phyloP scores from a whole-genome alignment of 2,888 invertebrate genomes.

The Galeopsomyia nigrocyanea region DNA sequence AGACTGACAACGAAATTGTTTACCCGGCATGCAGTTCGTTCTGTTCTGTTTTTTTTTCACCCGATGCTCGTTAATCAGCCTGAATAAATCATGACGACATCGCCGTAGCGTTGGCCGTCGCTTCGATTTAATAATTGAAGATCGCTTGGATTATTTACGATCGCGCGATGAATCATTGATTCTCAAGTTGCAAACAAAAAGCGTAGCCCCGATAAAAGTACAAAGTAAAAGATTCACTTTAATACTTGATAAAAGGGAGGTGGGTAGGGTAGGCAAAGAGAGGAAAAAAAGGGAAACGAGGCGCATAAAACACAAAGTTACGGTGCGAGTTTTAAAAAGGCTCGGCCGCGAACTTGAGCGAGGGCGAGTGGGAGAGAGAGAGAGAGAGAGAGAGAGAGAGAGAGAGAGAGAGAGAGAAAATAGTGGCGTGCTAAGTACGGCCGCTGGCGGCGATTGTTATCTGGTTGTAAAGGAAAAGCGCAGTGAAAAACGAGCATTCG shows the following conservation, averaged over 20 bases:
- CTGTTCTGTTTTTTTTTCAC: too few species aligned
- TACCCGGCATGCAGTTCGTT: too few species aligned
- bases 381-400: background rate
- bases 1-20: too few species aligned
- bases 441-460: slow-evolving; percentile 30
- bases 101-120: too few species aligned
- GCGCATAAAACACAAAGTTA: slow-evolving; percentile 41
- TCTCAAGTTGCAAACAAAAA: too few species aligned
- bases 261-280: background rate
- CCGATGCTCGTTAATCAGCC: too few species aligned
- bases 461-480: slow-evolving; percentile 1
- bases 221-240: slow-evolving; percentile 40
- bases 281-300: slow-evolving; percentile 2
- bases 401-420: background rate
- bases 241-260: slow-evolving; percentile 29
- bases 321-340: slow-evolving; percentile 36
- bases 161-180: too few species aligned
- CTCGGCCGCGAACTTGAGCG: slow-evolving; percentile 9
- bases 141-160: too few species aligned
- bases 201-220: slow-evolving; percentile 3
- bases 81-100: too few species aligned
- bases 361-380: background rate
- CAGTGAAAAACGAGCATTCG: too few species aligned
- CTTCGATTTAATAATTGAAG: too few species aligned
- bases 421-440: background rate